Conservation (phyloP, 1,140 invertebrate species). For the Drosophila lacertosa region DNA sequence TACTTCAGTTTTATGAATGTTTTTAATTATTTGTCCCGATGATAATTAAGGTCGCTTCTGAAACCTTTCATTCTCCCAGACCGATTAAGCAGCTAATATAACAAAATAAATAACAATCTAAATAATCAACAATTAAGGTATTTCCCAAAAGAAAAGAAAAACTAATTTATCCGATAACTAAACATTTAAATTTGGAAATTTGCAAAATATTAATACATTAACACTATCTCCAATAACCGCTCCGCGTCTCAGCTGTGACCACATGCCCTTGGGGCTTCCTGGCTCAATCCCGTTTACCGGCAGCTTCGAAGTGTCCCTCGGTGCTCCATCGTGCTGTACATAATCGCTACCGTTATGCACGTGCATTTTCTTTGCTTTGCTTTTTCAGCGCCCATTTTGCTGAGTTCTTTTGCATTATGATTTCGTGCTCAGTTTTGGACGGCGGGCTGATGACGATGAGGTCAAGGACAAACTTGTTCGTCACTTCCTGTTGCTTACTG, state of each 20-base stretch:
- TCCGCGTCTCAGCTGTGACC: no score
- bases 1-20: no score
- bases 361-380: slow-evolving; percentile 68
- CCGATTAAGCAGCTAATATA: no score
- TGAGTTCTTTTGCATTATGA: slow-evolving; percentile 62
- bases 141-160: neutral
- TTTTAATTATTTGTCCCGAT: no score
- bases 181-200: no score
- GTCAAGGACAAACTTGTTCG: slow-evolving; percentile 49
- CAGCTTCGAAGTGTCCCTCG: neutral
- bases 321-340: slow-evolving; percentile 63
- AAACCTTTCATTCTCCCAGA: no score
- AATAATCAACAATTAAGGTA: no score
- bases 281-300: neutral
- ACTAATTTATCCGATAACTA: no score
- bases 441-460: neutral
- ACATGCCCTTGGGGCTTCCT: neutral
- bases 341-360: slow-evolving; percentile 79
- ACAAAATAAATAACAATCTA: no score
- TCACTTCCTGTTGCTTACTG: slow-evolving; percentile 69
- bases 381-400: slow-evolving; percentile 47
- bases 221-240: no score
- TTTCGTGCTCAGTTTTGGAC: slow-evolving; percentile 38
- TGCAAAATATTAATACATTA: no score
- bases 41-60: no score